Conservation (phyloP, 2,888 invertebrate species). For the Sphinx pinastri region DNA sequence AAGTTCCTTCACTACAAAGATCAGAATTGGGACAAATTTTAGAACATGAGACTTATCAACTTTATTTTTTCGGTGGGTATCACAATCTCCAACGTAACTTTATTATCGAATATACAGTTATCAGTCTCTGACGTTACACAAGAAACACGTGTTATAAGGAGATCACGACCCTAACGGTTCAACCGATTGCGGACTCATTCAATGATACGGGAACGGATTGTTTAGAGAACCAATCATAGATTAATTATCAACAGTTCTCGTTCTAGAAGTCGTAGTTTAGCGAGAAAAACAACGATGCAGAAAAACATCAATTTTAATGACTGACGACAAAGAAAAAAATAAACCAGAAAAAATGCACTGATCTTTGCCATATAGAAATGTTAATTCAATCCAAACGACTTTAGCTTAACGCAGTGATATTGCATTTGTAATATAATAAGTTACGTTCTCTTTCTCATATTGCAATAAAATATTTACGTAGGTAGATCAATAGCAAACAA, state of each 20-base stretch:
- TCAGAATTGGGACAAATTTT: neutral
- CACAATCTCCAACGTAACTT: neutral
- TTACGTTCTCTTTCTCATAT: conserved; percentile 24
- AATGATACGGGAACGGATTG: conserved; percentile 65
- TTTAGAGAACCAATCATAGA: conserved; percentile 51
- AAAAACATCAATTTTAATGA: conserved; percentile 5
- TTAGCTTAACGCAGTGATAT: conserved; percentile 5
- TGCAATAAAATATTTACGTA: conserved; percentile 14
- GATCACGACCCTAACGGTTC: conserved; percentile 69
- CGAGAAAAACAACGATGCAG: conserved; percentile 33
- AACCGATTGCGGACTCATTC: conserved; percentile 46
- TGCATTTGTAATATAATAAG: conserved; percentile 21
- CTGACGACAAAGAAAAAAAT: neutral
- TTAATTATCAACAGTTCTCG: conserved; percentile 43
- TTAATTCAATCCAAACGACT: conserved; percentile 2
- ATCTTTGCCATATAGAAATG: conserved; percentile 21
- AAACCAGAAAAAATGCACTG: conserved; percentile 12
- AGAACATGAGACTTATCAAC: neutral
- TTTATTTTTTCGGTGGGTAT: conserved; percentile 3
- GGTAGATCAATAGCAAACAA: conserved; percentile 15
- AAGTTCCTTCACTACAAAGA: neutral
- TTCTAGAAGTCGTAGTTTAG: conserved; percentile 32
- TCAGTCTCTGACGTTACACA: conserved; percentile 38
- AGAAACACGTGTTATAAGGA: conserved; percentile 57
- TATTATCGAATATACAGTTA: conserved; percentile 33